phyloP scores from a whole-genome alignment of 30 jellyfish, hydroid and myxozoan genomes.

The Aurelia sp. region DNA sequence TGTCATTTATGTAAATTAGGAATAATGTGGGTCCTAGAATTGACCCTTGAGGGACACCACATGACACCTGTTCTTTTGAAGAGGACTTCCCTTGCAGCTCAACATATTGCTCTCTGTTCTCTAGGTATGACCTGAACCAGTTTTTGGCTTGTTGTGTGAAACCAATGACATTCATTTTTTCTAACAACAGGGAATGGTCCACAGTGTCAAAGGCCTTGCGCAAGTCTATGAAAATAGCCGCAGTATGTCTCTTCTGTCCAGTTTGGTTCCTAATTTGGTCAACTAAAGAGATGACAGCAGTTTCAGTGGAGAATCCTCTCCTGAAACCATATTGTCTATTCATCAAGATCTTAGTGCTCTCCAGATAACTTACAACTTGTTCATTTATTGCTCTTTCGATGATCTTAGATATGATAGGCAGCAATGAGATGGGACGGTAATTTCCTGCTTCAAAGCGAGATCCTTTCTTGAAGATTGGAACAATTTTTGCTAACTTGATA shows the following conservation, averaged over 20 bases:
- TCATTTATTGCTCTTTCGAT: neutral
- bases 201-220: slow-evolving; percentile 30
- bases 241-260: slow-evolving; percentile 45
- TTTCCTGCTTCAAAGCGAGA: neutral
- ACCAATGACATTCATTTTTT: slow-evolving; percentile 17
- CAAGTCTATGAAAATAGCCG: slow-evolving; percentile 20
- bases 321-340: slow-evolving; percentile 35
- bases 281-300: slow-evolving; percentile 58
- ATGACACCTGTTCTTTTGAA: slow-evolving; percentile 28
- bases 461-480: neutral
- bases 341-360: slow-evolving; percentile 31
- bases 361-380: neutral
- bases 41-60: slow-evolving; percentile 67
- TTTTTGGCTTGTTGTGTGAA: slow-evolving; percentile 17
- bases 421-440: neutral
- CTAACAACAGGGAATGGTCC: slow-evolving; percentile 33
- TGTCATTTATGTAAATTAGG: slow-evolving; percentile 35
- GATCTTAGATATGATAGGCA: neutral
- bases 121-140: slow-evolving; percentile 47
- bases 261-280: slow-evolving; percentile 44
- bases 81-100: slow-evolving; percentile 42
- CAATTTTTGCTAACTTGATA: slow-evolving; percentile 1
- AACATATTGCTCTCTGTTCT: slow-evolving; percentile 28
- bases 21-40: slow-evolving; percentile 43
- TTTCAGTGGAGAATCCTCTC: slow-evolving; percentile 63